phyloP scores from a whole-genome alignment of 2,888 invertebrate genomes.

The Epinotia ramella region DNA sequence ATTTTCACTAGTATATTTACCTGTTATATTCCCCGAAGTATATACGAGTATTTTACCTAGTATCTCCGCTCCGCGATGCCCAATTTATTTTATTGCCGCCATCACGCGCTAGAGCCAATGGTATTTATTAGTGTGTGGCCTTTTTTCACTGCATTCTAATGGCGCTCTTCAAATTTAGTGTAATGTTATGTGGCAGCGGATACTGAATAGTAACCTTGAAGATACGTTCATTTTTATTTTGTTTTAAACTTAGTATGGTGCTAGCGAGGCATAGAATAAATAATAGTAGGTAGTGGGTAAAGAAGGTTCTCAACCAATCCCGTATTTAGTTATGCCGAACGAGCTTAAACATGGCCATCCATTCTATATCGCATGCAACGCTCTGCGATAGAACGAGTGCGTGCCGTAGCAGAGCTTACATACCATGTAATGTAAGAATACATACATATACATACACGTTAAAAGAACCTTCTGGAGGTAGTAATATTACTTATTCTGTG shows the following conservation, averaged over 20 bases:
- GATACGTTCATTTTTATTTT: conserved; percentile 1
- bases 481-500: too few relatives aligned
- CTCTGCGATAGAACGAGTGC: too few relatives aligned
- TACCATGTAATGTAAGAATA: too few relatives aligned
- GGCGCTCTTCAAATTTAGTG: conserved; percentile 33
- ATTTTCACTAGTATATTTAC: neutral
- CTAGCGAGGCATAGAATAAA: too few relatives aligned
- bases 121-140: conserved; percentile 54
- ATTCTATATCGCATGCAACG: too few relatives aligned
- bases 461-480: too few relatives aligned
- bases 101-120: conserved; percentile 52
- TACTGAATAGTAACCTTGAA: conserved; percentile 2
- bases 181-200: conserved; percentile 18
- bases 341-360: too few relatives aligned
- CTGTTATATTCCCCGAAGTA: conserved; percentile 5
- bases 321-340: too few relatives aligned
- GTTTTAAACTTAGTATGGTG: neutral
- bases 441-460: too few relatives aligned
- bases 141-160: conserved; percentile 50
- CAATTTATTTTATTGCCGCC: conserved; percentile 60
- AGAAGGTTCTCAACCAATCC: too few relatives aligned
- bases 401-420: too few relatives aligned
- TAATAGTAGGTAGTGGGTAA: too few relatives aligned
- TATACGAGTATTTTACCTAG: conserved; percentile 20
- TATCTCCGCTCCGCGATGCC: conserved; percentile 47